Base-by-base conservation (phyloP, 2,888 invertebrate species). In the Lymantria monacha region DNA sequence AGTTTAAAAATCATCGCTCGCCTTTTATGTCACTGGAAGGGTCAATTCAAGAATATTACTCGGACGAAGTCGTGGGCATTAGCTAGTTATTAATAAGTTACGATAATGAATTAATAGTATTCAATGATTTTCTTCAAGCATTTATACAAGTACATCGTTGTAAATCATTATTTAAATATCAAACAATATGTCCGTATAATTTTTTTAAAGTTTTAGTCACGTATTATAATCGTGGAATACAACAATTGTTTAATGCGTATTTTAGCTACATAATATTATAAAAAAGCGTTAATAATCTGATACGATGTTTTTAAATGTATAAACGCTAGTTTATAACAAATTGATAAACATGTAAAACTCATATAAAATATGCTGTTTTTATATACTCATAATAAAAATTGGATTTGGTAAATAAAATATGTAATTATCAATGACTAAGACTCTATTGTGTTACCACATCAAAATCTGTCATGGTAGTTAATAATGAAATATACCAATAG, bases 361-460 rank as follows among this genome's bases (percentile, higher is more conserved):
- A 63, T 70, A n/a, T n/a, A 66, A 70, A 67, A 58, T 53, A 48
- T 57, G 49, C 55, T 62, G 66, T 72, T 69, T 67, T 70, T 69
- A 64, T 63, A 55, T 51, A 47, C 40, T 69, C 53, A 57, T 67
- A 69, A 67, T 74, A 73, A 76, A 72, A 70, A 72, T 79, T 76
- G 61, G 78, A 70, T 63, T 72, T 76, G 79, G 72, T 69, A 66
- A 66, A 79, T 79, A 76, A 76, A 76, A 76, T 46, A 64, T 70
- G 64, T 71, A 61, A 66, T 74, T 73, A 73, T 68, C 54, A 55
- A 69, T 66, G 64, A 61, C 61, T 67, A 66, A 72, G 59, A 43
- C 45, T 56, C 48, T 49, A 48, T 59, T 58, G 62, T 57, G 50
- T 64, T 67, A 69, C 60, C 57, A 56, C 49, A 63, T 66, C 55